Evolutionary conservation across 53 echinoderm and acorn worm genomes (phyloP).

Genomic region (Arbacia lixula): DNA sequence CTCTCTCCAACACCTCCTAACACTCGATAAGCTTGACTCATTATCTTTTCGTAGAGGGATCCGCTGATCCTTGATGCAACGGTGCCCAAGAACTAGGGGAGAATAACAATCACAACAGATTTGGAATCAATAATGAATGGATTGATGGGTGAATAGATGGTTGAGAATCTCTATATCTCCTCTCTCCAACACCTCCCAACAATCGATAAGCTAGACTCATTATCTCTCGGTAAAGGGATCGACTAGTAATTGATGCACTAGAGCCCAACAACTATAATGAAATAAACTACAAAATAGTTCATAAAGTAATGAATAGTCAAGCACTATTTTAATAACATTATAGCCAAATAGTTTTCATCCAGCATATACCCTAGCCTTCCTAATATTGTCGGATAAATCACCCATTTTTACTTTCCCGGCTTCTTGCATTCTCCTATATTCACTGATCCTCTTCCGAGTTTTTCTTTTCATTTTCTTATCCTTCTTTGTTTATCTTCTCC

Average conservation of each 20-base stretch:
- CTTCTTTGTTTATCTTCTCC: too few relatives aligned
- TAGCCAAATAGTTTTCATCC: too few relatives aligned
- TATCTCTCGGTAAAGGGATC: slow-evolving; percentile 37
- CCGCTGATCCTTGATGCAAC: slow-evolving; percentile 30
- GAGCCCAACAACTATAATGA: slow-evolving; percentile 23
- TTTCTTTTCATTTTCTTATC: too few relatives aligned
- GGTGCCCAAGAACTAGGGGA: slow-evolving; percentile 36
- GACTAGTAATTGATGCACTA: slow-evolving; percentile 19
- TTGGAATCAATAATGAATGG: too few relatives aligned
- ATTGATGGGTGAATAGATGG: not conserved
- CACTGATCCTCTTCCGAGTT: too few relatives aligned
- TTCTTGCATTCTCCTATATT: too few relatives aligned
- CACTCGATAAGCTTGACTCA: slow-evolving; percentile 1
- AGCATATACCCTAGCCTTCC: too few relatives aligned
- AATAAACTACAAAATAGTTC: not conserved
- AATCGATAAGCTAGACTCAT: not conserved
- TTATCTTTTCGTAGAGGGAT: slow-evolving; percentile 38
- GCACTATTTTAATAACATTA: too few relatives aligned
- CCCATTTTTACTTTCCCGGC: too few relatives aligned
- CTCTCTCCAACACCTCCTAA: slow-evolving; percentile 49
- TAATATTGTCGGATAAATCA: too few relatives aligned
- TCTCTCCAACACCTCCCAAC: slow-evolving; percentile 50
- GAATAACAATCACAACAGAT: not conserved
- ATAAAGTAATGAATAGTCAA: not conserved
- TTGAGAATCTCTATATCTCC: slow-evolving; percentile 33